Percentiles rank a stretch among this genome's conserved stretches.
phyloP scores from a whole-genome alignment of 2,113 vertebrate genomes.

The Leucosticte australis region DNA sequence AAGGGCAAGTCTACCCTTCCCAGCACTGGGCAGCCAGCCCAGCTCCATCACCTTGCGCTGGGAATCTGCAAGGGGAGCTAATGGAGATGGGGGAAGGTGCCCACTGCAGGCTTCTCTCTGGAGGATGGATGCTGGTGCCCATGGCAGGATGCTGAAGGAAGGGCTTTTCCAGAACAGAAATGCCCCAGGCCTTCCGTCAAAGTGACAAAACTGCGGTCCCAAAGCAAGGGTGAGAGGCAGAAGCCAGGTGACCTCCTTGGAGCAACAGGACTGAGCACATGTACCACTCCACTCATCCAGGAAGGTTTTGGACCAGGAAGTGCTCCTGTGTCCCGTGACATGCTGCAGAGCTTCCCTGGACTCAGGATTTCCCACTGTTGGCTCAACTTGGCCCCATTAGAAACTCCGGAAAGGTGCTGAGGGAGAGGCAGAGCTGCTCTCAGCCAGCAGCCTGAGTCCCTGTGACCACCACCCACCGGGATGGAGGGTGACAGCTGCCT shows the following conservation, averaged over 20 bases:
- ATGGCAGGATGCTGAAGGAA: not conserved
- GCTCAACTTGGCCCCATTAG: not conserved
- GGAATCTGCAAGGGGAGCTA: not conserved
- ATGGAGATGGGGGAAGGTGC: not conserved
- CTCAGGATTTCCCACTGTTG: not conserved
- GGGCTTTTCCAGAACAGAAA: not conserved
- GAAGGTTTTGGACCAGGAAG: not conserved
- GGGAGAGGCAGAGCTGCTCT: not conserved
- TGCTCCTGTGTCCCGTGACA: accelerated
- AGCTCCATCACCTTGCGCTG: not conserved
- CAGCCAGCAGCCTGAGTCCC: not conserved
- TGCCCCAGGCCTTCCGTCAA: accelerated
- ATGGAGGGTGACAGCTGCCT: not conserved
- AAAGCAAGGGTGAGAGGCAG: accelerated
- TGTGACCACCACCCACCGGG: accelerated
- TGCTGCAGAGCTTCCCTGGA: not conserved
- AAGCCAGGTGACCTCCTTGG: not conserved
- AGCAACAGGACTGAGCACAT: not conserved
- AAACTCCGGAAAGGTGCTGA: not conserved
- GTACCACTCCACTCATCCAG: not conserved
- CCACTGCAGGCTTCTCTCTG: not conserved
- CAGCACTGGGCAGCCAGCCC: not conserved
- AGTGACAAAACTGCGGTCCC: not conserved
- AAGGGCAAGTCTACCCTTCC: not conserved
- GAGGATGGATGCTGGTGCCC: not conserved